Percentiles rank a stretch among this genome's conserved stretches.
phyloP scores from a whole-genome alignment of 2,113 vertebrate species.

The Alouatta palliata region DNA sequence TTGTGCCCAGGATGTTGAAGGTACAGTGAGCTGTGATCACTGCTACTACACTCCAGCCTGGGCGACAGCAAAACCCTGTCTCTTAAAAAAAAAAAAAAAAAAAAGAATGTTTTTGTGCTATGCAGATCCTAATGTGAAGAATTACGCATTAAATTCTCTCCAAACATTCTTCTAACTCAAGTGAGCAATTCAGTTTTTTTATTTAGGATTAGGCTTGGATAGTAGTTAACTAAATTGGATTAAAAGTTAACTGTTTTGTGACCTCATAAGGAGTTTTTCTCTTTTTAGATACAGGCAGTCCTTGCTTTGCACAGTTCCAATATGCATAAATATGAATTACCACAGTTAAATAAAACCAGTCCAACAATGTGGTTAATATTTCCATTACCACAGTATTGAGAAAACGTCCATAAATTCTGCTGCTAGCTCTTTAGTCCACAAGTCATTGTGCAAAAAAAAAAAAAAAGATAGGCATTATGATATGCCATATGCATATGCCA shows the following conservation, averaged over 20 bases:
- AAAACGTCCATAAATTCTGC: conserved; percentile 17
- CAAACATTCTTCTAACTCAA: not conserved
- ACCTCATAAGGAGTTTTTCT: not conserved
- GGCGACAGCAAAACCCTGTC: not conserved
- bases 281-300: not conserved
- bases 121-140: conserved; percentile 33
- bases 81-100: no score
- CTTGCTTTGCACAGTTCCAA: not conserved
- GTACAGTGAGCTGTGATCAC: not conserved
- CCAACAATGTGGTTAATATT: not conserved
- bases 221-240: not conserved
- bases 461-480: not conserved
- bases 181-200: not conserved
- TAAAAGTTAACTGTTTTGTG: not conserved
- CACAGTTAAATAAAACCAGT: not conserved
- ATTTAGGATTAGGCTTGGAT: not conserved
- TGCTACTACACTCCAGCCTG: not conserved
- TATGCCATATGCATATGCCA: not conserved
- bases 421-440: not conserved
- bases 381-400: not conserved
- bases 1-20: not conserved
- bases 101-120: no score
- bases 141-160: not conserved
- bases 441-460: not conserved
- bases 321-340: not conserved